Base-by-base conservation (phyloP, 2,888 invertebrate genomes). In the Athetis lepigone region DNA sequence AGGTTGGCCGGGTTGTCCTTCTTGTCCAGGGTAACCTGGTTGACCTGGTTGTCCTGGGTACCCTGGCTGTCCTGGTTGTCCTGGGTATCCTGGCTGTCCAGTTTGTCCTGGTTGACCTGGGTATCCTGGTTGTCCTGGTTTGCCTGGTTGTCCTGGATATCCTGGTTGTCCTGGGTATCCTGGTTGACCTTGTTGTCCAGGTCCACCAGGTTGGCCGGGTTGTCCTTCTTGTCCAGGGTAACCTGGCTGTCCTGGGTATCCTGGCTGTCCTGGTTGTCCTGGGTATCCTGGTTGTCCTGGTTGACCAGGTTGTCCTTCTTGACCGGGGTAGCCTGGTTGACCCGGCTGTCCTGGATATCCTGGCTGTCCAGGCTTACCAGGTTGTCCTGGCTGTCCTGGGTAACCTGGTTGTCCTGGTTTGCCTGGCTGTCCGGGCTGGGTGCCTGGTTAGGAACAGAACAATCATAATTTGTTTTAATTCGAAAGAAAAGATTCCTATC, bases 191-290 rank as follows among this genome's bases (percentile, higher is more conserved):
- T 49, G 61, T 0, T 61, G 9, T 0, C 70, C 68, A 1, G 60
- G 66, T 0, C 39, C 0, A 0, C 66, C 67, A 0, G 56, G 58
- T 0, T 67, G 9, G 0, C 59, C 70, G 0, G 70, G 70, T 0
- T 60, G 0, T 5, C 87, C 88, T 0, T 89, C 85, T 2, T 78
- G 59, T 18, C 59, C 69, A 1, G 68, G 70, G 0, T 46, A 1
- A 4, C 70, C 70, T 1, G 55, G 60, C 0, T 54, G 2, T 1
- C 70, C 70, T 6, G 70, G 63, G 0, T 57, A 2, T 1, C 72
- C 88, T 0, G 90, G 86, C 0, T 79, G 60, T 6, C 88, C 86
- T 0, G 84, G 83, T 0, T 77, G 60, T 80, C 66, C 86, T 81
- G 16, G 94, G 6, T 46, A 60, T 0, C 59, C 59, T 1, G 59